A percentile compares a stretch with the other conserved stretches of the same genome.
phyloP scores from a whole-genome alignment of 1,140 invertebrate genomes.

The Drosophila paulistorum region DNA sequence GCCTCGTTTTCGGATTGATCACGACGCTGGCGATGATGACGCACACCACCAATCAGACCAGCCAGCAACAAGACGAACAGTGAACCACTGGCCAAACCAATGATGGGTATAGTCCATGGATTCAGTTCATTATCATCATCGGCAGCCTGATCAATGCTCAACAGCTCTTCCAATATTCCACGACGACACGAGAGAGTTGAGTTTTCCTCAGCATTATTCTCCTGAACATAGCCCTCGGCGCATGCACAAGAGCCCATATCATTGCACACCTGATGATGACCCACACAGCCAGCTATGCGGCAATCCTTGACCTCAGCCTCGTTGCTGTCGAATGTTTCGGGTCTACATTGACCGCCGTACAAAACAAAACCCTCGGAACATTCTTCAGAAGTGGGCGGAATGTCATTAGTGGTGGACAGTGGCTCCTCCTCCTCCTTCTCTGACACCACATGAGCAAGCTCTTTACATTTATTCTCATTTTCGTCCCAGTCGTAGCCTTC shows the following conservation, averaged over 20 bases:
- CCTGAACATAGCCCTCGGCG: constrained; percentile 41
- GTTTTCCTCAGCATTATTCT: constrained; percentile 20
- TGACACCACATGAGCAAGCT: neutral
- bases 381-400: constrained; percentile 1
- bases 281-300: constrained; percentile 37
- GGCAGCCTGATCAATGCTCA: constrained; percentile 56
- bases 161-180: constrained; percentile 43
- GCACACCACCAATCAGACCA: constrained; percentile 35
- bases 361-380: constrained; percentile 49
- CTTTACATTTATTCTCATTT: constrained; percentile 26
- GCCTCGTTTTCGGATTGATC: neutral
- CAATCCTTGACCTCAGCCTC: constrained; percentile 40
- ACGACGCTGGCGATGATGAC: constrained; percentile 13
- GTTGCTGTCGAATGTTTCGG: constrained; percentile 63
- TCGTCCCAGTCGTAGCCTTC: constrained; percentile 48
- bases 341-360: constrained; percentile 61
- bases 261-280: constrained; percentile 49
- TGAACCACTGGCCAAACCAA: constrained; percentile 52
- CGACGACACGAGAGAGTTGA: constrained; percentile 40
- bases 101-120: constrained; percentile 59
- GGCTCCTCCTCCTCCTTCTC: neutral
- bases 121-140: constrained; percentile 60
- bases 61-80: constrained; percentile 52
- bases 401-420: constrained; percentile 17
- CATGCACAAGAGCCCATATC: constrained; percentile 44